A percentile compares a stretch with the other conserved stretches of the same genome.
Conservation (phyloP, 2,797 vertebrate species). For the Pseudochirops corinnae region DNA sequence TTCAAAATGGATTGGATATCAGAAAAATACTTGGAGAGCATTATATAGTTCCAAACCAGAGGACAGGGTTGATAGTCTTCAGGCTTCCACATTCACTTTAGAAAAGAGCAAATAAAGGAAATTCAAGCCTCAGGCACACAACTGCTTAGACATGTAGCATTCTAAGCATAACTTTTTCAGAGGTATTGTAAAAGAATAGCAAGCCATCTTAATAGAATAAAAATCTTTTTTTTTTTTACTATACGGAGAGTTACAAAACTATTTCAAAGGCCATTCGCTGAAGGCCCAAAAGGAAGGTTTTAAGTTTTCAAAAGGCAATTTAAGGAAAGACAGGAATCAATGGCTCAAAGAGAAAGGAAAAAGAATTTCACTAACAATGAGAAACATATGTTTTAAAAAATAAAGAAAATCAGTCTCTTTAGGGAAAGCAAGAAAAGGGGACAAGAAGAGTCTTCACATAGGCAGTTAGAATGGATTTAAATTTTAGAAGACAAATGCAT, state of each 20-base stretch:
- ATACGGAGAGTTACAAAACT: conserved; percentile 68
- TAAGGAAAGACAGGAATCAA: conserved; percentile 61
- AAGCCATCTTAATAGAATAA: conserved; percentile 74
- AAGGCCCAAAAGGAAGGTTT: conserved; percentile 65
- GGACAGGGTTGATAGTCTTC: conserved; percentile 29
- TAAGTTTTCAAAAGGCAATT: conserved; percentile 59
- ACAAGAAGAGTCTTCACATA: background rate
- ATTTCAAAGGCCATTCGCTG: conserved; percentile 72
- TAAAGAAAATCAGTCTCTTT: background rate
- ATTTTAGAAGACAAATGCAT: conserved; percentile 13
- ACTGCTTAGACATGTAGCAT: conserved; percentile 55
- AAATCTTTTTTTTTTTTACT: conserved; percentile 55
- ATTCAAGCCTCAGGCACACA: conserved; percentile 69
- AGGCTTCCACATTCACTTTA: conserved; percentile 62
- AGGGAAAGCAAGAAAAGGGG: background rate
- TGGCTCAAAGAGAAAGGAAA: conserved; percentile 53
- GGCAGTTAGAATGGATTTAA: conserved; percentile 27
- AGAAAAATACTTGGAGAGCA: background rate
- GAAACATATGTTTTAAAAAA: conserved; percentile 43
- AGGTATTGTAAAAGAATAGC: conserved; percentile 65
- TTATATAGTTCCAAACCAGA: conserved; percentile 28
- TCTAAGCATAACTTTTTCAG: conserved; percentile 74
- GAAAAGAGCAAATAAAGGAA: conserved; percentile 54
- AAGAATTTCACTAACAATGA: conserved; percentile 61
- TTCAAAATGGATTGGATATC: conserved; percentile 47